phyloP scores from a whole-genome alignment of 2,888 invertebrate species.

The Hylaea fasciaria region DNA sequence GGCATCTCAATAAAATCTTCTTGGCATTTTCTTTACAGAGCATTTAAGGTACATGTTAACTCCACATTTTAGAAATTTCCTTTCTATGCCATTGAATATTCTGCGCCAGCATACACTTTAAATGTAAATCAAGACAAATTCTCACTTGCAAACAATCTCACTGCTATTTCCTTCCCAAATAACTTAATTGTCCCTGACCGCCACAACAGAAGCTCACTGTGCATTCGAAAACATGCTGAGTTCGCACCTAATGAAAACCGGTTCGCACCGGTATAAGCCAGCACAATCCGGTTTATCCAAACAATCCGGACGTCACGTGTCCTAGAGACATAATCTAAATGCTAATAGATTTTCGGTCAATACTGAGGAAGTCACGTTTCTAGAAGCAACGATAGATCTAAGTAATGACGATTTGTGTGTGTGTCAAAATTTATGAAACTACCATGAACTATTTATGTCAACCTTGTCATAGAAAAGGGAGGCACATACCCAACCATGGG shows the following conservation, averaged over 20 bases:
- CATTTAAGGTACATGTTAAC: no score
- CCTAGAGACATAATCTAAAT: constrained; percentile 74
- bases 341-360: constrained; percentile 72
- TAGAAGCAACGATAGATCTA: constrained; percentile 1
- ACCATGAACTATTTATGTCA: no score
- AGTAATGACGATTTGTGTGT: constrained; percentile 4
- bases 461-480: no score
- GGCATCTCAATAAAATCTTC: no score
- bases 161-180: constrained; percentile 6
- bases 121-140: constrained; percentile 6
- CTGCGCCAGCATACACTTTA: neutral
- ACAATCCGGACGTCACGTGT: constrained; percentile 55
- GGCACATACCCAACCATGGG: no score
- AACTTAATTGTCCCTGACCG: constrained; percentile 22
- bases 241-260: neutral
- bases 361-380: constrained; percentile 36
- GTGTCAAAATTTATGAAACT: no score
- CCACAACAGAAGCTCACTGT: constrained; percentile 14
- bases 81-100: no score
- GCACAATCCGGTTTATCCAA: constrained; percentile 13
- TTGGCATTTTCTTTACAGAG: no score
- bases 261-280: neutral
- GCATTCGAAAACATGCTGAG: neutral
- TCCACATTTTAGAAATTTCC: no score
- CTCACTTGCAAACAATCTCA: constrained; percentile 8